These are phyloP conservation scores for Schizopygopsis malacanthus DNA, from an alignment of 2,797 vertebrate species.

Conservation along the genomic window DNA sequence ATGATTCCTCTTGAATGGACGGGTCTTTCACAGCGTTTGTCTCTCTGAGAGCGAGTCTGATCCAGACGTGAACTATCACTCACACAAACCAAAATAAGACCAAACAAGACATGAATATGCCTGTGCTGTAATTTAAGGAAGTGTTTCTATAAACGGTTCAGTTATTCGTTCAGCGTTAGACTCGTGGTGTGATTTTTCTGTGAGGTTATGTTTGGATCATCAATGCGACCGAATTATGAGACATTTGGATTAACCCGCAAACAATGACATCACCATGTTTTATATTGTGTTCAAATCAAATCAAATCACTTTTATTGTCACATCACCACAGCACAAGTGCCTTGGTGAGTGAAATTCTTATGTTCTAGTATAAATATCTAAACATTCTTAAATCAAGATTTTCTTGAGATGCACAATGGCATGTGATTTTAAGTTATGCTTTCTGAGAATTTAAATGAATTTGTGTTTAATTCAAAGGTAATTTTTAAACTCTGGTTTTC, in stretches of 20 bases:
- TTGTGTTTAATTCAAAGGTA: background rate
- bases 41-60: background rate
- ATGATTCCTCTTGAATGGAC: background rate
- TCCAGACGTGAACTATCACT: conserved; percentile 8
- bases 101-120: background rate
- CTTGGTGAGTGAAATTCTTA: no score
- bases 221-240: background rate
- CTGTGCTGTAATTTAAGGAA: background rate
- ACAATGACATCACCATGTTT: background rate
- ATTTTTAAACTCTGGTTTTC: background rate
- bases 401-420: background rate
- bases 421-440: background rate
- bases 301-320: no score
- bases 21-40: background rate
- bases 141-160: background rate
- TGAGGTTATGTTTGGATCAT: background rate
- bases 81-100: background rate
- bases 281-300: no score
- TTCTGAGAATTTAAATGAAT: background rate
- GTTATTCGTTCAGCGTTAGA: background rate
- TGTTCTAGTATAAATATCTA: background rate
- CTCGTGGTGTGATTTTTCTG: background rate
- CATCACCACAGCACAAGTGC: no score
- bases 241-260: background rate
- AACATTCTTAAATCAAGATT: background rate